phyloP scores from a whole-genome alignment of 2,888 invertebrate genomes.

The Drosophila peninsularis region DNA sequence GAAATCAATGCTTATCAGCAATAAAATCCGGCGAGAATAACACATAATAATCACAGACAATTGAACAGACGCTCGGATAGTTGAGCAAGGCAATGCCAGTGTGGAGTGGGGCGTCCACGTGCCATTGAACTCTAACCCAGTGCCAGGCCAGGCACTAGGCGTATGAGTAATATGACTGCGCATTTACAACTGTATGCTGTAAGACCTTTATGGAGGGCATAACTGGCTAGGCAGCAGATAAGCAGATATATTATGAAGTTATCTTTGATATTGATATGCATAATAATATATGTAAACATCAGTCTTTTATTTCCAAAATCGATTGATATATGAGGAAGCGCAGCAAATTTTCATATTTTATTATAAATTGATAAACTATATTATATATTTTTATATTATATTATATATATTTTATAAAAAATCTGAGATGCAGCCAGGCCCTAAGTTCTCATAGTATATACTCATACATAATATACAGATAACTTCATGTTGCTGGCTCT shows the following conservation, averaged over 20 bases:
- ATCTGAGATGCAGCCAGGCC: no score
- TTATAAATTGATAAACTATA: neutral
- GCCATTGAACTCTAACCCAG: constrained; percentile 68
- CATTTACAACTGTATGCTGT: constrained; percentile 23
- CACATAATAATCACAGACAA: constrained; percentile 27
- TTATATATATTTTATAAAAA: no score
- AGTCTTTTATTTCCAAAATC: neutral
- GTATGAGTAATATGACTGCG: constrained; percentile 60
- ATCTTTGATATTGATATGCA: neutral
- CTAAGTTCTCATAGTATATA: no score
- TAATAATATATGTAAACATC: neutral
- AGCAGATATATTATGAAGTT: neutral
- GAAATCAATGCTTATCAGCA: constrained; percentile 34
- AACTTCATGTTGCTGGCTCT: no score
- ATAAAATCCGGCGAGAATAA: constrained; percentile 7
- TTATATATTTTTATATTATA: neutral
- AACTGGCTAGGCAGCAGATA: neutral
- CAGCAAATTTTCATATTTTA: no score
- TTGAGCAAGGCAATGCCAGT: neutral
- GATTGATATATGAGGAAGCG: no score
- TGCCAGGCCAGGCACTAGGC: constrained; percentile 46
- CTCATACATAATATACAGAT: no score
- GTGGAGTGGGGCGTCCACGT: neutral
- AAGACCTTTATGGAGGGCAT: constrained; percentile 13
- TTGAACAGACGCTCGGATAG: constrained; percentile 11